Percentiles rank a stretch among this genome's conserved stretches.
Evolutionary conservation across 2,113 vertebrate genomes (phyloP).

Genomic region (Clarias batrachus): DNA sequence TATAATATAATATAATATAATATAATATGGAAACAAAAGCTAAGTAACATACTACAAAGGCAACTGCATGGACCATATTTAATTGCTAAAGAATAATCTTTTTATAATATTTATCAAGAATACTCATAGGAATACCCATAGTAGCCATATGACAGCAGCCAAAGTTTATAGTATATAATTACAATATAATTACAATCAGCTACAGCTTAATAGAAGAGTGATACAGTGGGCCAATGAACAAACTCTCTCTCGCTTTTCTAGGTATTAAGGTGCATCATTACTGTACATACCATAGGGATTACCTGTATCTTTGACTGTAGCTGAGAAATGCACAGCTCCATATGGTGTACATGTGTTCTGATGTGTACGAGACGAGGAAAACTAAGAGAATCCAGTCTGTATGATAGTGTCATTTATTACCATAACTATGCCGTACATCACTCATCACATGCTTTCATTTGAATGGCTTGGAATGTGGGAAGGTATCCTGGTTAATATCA

Average conservation of each 20-base stretch:
- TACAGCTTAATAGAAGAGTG: background rate
- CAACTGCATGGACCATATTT: background rate
- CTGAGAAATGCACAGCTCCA: background rate
- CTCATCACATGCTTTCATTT: background rate
- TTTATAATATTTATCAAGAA: background rate
- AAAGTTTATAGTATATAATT: background rate
- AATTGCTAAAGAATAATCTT: background rate
- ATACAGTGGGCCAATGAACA: background rate
- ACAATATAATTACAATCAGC: background rate
- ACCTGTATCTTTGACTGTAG: background rate
- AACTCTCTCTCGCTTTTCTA: background rate
- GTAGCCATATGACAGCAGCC: background rate
- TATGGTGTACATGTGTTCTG: constrained; percentile 8
- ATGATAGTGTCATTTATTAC: background rate
- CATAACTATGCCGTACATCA: background rate
- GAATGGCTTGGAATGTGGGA: constrained; percentile 3
- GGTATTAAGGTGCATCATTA: background rate
- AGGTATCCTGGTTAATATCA: background rate
- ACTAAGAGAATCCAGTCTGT: background rate
- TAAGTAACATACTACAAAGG: background rate
- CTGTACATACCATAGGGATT: background rate
- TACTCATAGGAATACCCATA: no score
- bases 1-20: no score
- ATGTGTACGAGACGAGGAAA: background rate
- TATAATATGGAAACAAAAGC: background rate